These are phyloP conservation scores for Apolygus lucorum DNA, from an alignment of 1,140 invertebrate species.

Conservation along the genomic window DNA sequence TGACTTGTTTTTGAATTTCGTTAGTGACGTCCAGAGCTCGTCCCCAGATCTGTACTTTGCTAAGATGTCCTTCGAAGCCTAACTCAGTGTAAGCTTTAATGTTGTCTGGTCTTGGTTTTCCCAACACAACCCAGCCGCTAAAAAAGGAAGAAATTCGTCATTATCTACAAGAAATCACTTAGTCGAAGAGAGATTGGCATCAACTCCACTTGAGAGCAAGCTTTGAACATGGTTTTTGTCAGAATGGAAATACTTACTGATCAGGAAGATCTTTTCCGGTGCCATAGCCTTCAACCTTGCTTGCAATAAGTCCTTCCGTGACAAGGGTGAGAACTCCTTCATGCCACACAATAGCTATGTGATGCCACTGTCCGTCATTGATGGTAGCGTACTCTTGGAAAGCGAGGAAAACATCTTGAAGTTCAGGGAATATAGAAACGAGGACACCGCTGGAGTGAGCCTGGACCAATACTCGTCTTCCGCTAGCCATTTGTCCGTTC, in stretches of 20 bases:
- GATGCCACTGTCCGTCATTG: constrained; percentile 95
- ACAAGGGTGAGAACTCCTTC: constrained; percentile 77
- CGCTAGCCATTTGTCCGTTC: constrained; percentile 66
- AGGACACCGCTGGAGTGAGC: constrained; percentile 83
- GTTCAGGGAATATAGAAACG: constrained; percentile 76
- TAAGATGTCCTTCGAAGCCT: constrained; percentile 90
- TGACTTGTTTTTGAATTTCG: constrained; percentile 87
- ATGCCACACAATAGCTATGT: constrained; percentile 88
- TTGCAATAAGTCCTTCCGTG: constrained; percentile 86
- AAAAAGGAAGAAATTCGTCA: constrained; percentile 34
- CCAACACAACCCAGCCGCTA: constrained; percentile 85
- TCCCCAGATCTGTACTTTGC: constrained; percentile 91
- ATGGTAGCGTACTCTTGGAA: constrained; percentile 87
- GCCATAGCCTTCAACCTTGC: constrained; percentile 76
- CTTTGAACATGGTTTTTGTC: too few relatives aligned
- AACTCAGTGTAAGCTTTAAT: constrained; percentile 67
- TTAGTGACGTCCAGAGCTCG: constrained; percentile 79
- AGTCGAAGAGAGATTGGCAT: too few relatives aligned
- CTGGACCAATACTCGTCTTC: constrained; percentile 72
- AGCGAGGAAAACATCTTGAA: constrained; percentile 81
- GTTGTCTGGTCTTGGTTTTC: constrained; percentile 70
- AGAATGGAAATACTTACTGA: too few relatives aligned
- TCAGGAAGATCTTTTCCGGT: constrained; percentile 64
- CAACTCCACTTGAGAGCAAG: too few relatives aligned
- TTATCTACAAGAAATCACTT: too few relatives aligned